Evolutionary conservation across 1,140 invertebrate species (phyloP).

Genomic region (Probaryconus sp.): DNA sequence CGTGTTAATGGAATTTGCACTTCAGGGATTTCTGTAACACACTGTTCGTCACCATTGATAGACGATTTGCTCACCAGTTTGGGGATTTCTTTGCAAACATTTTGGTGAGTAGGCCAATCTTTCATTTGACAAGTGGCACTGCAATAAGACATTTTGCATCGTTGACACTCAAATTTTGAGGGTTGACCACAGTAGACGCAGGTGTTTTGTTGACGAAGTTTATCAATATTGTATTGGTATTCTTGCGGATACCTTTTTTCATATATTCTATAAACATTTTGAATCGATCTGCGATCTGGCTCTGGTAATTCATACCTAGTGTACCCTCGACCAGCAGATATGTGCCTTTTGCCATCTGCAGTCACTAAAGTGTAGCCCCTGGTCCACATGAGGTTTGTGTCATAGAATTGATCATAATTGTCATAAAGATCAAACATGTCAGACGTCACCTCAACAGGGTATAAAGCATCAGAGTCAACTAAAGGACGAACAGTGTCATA

Average conservation of each 20-base stretch:
- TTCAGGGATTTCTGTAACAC: too few species aligned
- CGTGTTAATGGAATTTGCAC: too few species aligned
- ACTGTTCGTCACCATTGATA: too few species aligned
- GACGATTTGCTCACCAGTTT: slow-evolving; percentile 53
- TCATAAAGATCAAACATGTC: slow-evolving; percentile 64
- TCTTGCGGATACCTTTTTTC: slow-evolving; percentile 62
- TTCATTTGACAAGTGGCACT: slow-evolving; percentile 62
- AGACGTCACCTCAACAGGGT: slow-evolving; percentile 43
- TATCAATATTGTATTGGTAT: slow-evolving; percentile 65
- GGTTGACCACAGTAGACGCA: slow-evolving; percentile 63
- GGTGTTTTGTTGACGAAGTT: slow-evolving; percentile 35
- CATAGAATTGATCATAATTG: slow-evolving; percentile 47
- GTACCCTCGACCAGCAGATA: slow-evolving; percentile 70
- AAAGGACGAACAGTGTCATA: slow-evolving; percentile 11
- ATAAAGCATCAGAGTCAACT: slow-evolving; percentile 51
- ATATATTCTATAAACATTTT: slow-evolving; percentile 50
- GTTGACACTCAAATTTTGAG: slow-evolving; percentile 61
- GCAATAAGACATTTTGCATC: slow-evolving; percentile 69
- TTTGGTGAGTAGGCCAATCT: slow-evolving; percentile 69
- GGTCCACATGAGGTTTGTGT: slow-evolving; percentile 69
- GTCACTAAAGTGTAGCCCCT: slow-evolving; percentile 64
- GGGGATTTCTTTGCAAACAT: slow-evolving; percentile 66
- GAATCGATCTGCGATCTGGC: slow-evolving; percentile 43
- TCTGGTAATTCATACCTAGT: slow-evolving; percentile 67
- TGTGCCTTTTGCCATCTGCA: slow-evolving; percentile 65